Evolutionary conservation across 2,797 vertebrate genomes (phyloP).

Genomic region (Peromyscus attwateri): DNA sequence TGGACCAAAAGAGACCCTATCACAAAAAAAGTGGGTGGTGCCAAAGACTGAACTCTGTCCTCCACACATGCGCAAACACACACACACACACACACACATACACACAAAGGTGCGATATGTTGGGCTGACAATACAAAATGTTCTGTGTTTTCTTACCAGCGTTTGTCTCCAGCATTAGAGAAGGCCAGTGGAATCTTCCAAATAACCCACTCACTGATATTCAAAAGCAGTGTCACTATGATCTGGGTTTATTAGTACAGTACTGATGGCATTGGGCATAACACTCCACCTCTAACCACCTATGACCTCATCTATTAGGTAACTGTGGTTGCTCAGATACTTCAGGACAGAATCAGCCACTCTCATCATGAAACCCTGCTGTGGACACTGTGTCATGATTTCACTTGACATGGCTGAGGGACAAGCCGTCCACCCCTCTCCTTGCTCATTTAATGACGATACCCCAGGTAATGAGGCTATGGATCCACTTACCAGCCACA

Average conservation of each 20-base stretch:
- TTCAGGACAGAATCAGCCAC: not conserved
- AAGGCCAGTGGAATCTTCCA: not conserved
- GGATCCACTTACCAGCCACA: not conserved
- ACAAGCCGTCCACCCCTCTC: not conserved
- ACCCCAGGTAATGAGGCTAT: not conserved
- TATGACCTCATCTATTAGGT: not conserved
- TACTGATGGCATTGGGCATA: accelerated
- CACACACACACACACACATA: not conserved
- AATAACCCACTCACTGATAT: not conserved
- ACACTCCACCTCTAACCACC: not conserved
- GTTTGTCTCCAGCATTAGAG: not conserved
- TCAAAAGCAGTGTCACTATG: not conserved
- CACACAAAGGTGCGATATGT: not conserved
- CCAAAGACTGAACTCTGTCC: not conserved
- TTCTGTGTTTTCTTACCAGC: not conserved
- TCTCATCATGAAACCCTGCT: not conserved
- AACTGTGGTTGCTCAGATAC: accelerated
- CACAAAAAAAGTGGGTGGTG: not conserved
- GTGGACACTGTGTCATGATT: accelerated
- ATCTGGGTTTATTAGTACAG: not conserved
- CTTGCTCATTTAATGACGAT: not conserved
- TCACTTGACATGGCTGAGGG: not conserved
- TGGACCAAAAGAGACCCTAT: not conserved
- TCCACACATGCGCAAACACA: not conserved
- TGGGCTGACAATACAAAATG: slow-evolving; percentile 69